A percentile compares a stretch with the other conserved stretches of the same genome.
Evolutionary conservation across 2,113 vertebrate species (phyloP).

Genomic region (Microtus richardsoni): DNA sequence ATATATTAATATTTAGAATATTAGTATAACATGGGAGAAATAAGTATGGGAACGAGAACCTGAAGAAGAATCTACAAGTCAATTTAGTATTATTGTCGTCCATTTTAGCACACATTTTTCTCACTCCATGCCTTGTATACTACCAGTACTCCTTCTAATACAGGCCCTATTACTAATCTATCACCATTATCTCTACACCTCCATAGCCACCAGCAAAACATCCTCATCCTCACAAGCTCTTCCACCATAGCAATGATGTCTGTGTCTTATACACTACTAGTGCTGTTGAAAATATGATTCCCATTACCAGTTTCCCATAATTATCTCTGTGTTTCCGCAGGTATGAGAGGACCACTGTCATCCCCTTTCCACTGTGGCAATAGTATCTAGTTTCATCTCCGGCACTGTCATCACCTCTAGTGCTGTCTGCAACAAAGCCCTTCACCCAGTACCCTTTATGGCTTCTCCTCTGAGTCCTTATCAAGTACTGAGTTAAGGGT

Average conservation of each 20-base stretch:
- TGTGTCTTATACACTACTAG: no score
- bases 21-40: neutral
- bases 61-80: neutral
- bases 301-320: neutral
- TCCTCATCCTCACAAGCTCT: neutral
- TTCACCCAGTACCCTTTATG: neutral
- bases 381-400: neutral
- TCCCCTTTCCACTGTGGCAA: neutral
- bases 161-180: no score
- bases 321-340: neutral
- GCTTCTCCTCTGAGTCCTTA: neutral
- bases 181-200: fast-evolving
- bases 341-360: no score
- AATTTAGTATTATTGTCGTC: neutral
- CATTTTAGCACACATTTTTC: neutral
- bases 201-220: no score
- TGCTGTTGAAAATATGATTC: neutral
- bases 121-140: neutral
- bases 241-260: no score
- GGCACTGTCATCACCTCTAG: neutral
- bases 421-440: no score
- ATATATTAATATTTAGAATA: neutral
- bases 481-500: neutral
- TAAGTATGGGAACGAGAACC: neutral
- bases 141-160: neutral